Percentiles rank a stretch among this genome's conserved stretches.
Evolutionary conservation across 2,888 invertebrate species (phyloP).

Genomic region (Dascillus cervinus): DNA sequence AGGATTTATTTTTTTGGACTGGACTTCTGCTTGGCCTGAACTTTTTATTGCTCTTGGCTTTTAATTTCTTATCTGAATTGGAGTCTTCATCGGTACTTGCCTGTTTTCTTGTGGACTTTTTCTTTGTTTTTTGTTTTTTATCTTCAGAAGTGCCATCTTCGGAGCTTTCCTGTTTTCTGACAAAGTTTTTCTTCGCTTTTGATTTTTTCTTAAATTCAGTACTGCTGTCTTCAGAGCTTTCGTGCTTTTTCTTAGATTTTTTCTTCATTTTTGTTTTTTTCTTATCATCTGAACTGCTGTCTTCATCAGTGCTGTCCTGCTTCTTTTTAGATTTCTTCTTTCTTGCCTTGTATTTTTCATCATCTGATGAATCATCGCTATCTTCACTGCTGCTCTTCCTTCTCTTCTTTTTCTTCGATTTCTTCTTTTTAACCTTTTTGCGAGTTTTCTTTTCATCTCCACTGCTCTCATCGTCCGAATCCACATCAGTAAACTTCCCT

Average conservation of each 20-base stretch:
- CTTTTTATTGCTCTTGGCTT: background rate
- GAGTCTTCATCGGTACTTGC: background rate
- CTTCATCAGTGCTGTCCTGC: slow-evolving; percentile 4
- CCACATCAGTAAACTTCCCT: slow-evolving; percentile 40
- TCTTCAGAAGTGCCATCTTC: background rate
- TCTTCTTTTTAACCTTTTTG: slow-evolving; percentile 16
- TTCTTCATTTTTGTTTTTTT: slow-evolving; percentile 25
- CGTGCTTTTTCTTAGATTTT: slow-evolving; percentile 4
- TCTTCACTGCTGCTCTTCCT: slow-evolving; percentile 3
- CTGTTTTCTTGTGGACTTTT: background rate
- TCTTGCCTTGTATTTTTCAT: background rate
- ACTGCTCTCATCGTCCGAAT: slow-evolving; percentile 32
- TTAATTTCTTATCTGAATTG: background rate
- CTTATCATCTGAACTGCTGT: too few relatives aligned
- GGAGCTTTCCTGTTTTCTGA: slow-evolving; percentile 2
- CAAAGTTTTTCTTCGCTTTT: slow-evolving; percentile 2
- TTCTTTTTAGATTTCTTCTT: slow-evolving; percentile 6
- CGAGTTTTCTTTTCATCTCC: slow-evolving; percentile 23
- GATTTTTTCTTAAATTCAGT: slow-evolving; percentile 1
- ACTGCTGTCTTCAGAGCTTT: slow-evolving; percentile 2
- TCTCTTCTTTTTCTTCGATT: slow-evolving; percentile 11
- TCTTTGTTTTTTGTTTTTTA: background rate
- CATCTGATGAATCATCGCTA: slow-evolving; percentile 1
- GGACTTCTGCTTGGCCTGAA: too few relatives aligned
- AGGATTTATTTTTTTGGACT: background rate